Conservation (phyloP, 1,140 invertebrate genomes). For the Lycorma delicatula region DNA sequence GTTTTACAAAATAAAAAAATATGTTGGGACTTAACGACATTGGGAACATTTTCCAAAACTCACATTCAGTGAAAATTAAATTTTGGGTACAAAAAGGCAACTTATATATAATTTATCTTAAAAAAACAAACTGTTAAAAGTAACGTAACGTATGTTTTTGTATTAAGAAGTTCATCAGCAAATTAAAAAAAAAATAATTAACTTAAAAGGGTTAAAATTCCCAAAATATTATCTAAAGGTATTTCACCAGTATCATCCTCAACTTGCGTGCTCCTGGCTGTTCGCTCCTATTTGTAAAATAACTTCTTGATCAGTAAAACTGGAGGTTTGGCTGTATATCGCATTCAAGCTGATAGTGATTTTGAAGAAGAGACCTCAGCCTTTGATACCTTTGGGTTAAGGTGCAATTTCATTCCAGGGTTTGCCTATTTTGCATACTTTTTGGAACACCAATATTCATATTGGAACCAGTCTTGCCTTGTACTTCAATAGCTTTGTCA, state of each 20-base stretch:
- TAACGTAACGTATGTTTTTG: no score
- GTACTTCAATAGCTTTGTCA: conserved; percentile 5
- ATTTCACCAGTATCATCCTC: conserved; percentile 1
- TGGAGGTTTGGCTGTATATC: background rate
- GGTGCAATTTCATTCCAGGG: background rate
- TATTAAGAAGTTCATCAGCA: background rate
- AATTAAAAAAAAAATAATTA: background rate
- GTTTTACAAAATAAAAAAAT: background rate
- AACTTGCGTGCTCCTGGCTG: background rate
- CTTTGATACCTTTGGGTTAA: conserved; percentile 1
- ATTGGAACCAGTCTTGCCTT: conserved; percentile 9
- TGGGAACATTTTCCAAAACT: no score
- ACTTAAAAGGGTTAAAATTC: background rate
- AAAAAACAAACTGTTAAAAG: no score
- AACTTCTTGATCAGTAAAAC: conserved; percentile 3
- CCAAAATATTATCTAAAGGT: conserved; percentile 1
- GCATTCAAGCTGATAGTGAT: conserved; percentile 16
- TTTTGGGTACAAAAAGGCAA: no score
- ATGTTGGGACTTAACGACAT: background rate
- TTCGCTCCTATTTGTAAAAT: background rate
- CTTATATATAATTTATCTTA: no score
- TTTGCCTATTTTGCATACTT: conserved; percentile 8
- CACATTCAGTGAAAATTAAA: no score
- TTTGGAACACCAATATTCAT: conserved; percentile 8
- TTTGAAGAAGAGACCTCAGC: conserved; percentile 13